Evolutionary conservation across 2,888 invertebrate genomes (phyloP), one percentile per base, ranked within the genome.

Genomic region (Drosophila eohydei): DNA sequence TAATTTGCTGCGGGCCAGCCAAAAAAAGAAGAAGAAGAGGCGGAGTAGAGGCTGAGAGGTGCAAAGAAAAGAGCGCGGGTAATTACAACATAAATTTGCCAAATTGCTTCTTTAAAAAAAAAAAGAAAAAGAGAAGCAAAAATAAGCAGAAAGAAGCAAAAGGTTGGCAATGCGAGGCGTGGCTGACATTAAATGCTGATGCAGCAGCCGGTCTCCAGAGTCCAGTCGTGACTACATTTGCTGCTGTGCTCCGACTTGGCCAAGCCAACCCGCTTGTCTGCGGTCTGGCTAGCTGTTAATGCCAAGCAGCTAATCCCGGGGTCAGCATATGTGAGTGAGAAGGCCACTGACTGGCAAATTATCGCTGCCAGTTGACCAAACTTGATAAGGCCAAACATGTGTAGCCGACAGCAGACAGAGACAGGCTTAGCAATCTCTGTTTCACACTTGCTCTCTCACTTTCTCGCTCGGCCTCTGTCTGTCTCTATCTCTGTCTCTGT

Each of bases 21-120:
- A 55, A 40, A 38, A 28, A 26, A 32, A 32, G 14, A 32, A 26
- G 28, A 26, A 26, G n/a, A 28, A 16, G 26, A 11, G 11, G 16
- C 3, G 16, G 16, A 32, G 30, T 14, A 21, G 16, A 34, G 21
- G 26, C 14, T 16, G 7, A 5, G 2, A 21, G 11, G 30, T 28
- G 55, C 16, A 16, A 56, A 14, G 38, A 16, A 38, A 11, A 21
- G 30, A 12, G 9, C 26, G 9, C 26, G 43, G 58, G 59, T 88
- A 83, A 83, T 83, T 83, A 83, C 83, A 80, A 74, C 83, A 83
- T 83, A 86, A 86, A 88, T 88, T 83, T 74, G 58, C 72, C 86
- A 83, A 83, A 88, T 88, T 88, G 88, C 88, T 83, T 67, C 80
- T 88, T 82, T 71, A 74, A 83, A 86, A 86, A 77, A 82, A 41